A percentile compares a stretch with the other conserved stretches of the same genome.
phyloP scores from a whole-genome alignment of 2,113 vertebrate genomes.

The Ranitomeya imitator region DNA sequence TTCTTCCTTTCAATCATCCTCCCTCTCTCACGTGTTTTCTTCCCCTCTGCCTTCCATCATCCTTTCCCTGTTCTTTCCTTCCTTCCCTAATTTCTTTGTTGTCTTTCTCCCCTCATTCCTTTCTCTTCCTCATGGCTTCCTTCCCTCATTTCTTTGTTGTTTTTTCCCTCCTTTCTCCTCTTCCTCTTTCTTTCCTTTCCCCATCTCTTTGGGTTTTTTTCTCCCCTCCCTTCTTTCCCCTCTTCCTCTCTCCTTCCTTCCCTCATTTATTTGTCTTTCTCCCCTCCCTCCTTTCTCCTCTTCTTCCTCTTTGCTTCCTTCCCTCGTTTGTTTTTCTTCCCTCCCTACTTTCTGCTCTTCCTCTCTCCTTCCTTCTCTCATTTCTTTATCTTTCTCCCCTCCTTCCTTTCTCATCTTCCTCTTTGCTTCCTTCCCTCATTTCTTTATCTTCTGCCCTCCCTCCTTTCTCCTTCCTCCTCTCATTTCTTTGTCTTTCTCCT shows the following conservation, averaged over 20 bases:
- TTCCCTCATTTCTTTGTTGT: neutral
- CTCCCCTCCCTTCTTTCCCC: neutral
- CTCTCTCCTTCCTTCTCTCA: neutral
- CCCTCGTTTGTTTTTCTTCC: neutral
- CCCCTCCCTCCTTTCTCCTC: neutral
- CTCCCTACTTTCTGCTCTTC: neutral
- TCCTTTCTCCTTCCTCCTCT: neutral
- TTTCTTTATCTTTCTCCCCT: neutral
- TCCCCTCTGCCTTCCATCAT: neutral
- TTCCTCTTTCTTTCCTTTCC: no score
- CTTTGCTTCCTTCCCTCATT: neutral
- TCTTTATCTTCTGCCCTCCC: neutral
- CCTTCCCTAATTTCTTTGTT: neutral
- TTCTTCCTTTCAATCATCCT: no score
- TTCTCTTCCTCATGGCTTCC: neutral
- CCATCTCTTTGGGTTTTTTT: neutral
- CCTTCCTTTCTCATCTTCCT: no score
- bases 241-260: neutral
- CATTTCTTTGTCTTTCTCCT: neutral
- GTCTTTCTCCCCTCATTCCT: neutral
- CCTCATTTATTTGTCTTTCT: neutral
- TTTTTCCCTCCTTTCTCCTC: neutral
- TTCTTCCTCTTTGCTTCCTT: neutral
- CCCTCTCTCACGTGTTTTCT: neutral
- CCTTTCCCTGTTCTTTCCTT: neutral